Evolutionary conservation across 2,113 vertebrate genomes (phyloP).

Genomic region (Fulmarus glacialis): DNA sequence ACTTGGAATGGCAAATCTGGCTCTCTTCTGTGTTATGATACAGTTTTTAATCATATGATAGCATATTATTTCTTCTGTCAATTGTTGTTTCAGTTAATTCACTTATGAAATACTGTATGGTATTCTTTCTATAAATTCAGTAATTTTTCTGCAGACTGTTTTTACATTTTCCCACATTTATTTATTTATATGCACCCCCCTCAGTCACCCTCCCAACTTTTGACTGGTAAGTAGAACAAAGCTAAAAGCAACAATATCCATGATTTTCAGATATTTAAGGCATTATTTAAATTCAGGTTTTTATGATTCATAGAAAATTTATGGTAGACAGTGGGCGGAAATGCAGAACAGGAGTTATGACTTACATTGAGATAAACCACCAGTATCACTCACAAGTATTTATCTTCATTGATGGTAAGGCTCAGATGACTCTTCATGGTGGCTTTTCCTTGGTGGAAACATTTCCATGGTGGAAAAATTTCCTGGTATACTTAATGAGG

Average conservation of each 20-base stretch:
- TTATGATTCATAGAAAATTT: background rate
- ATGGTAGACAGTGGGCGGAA: background rate
- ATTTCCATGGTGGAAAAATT: background rate
- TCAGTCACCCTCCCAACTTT: background rate
- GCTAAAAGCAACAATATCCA: background rate
- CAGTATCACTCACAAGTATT: background rate
- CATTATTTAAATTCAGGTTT: background rate
- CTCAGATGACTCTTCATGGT: background rate
- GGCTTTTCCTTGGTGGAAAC: background rate
- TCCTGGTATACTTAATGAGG: background rate
- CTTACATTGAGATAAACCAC: background rate
- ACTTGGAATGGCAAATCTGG: background rate
- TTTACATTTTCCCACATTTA: background rate
- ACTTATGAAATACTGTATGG: background rate
- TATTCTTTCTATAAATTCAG: background rate
- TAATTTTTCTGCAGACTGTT: background rate
- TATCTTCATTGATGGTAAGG: background rate
- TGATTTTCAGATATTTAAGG: background rate
- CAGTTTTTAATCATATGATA: background rate
- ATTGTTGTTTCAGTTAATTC: background rate
- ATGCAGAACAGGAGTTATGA: background rate
- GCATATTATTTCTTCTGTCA: background rate
- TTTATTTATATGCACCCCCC: rapidly evolving
- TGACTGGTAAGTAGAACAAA: background rate
- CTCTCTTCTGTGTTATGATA: background rate